A percentile compares a stretch with the other conserved stretches of the same genome.
Conservation (phyloP, 2,797 vertebrate species). For the Synanceia verrucosa region DNA sequence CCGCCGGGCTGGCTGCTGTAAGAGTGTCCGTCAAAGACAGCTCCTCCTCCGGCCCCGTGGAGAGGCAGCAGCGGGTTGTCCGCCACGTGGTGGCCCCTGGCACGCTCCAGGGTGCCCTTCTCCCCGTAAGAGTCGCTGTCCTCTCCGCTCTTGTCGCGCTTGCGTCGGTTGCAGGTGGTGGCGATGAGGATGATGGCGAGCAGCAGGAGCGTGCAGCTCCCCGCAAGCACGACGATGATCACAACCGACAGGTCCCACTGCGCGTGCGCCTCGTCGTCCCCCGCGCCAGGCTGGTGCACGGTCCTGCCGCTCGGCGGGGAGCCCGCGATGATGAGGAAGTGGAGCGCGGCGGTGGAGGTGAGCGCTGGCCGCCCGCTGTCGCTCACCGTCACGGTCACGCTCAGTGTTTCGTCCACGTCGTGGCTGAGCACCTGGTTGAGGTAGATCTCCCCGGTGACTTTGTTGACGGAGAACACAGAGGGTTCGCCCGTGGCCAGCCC, state of each 20-base stretch:
- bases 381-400: conserved; percentile 87
- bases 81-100: conserved; percentile 76
- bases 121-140: conserved; percentile 84
- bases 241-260: conserved; percentile 95
- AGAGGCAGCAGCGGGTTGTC: conserved; percentile 82
- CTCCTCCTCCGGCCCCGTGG: conserved; percentile 68
- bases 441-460: conserved; percentile 89
- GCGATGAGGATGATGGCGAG: conserved; percentile 96
- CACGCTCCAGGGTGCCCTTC: conserved; percentile 85
- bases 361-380: conserved; percentile 91
- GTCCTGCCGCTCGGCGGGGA: conserved; percentile 84
- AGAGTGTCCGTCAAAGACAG: conserved; percentile 87
- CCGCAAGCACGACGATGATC: conserved; percentile 93
- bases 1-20: conserved; percentile 86
- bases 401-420: conserved; percentile 87
- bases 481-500: conserved; percentile 83
- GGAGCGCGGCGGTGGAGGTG: conserved; percentile 87
- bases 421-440: conserved; percentile 86
- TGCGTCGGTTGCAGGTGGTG: conserved; percentile 93
- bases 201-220: conserved; percentile 95
- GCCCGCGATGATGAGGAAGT: conserved; percentile 87
- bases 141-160: conserved; percentile 84
- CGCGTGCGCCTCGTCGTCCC: conserved; percentile 73
- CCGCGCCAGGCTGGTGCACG: conserved; percentile 70
- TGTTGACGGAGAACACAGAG: conserved; percentile 87